A percentile compares a stretch with the other conserved stretches of the same genome.
These are phyloP conservation scores for Gymnobelideus leadbeateri DNA, from an alignment of 2,113 vertebrate genomes.

Conservation along the genomic window DNA sequence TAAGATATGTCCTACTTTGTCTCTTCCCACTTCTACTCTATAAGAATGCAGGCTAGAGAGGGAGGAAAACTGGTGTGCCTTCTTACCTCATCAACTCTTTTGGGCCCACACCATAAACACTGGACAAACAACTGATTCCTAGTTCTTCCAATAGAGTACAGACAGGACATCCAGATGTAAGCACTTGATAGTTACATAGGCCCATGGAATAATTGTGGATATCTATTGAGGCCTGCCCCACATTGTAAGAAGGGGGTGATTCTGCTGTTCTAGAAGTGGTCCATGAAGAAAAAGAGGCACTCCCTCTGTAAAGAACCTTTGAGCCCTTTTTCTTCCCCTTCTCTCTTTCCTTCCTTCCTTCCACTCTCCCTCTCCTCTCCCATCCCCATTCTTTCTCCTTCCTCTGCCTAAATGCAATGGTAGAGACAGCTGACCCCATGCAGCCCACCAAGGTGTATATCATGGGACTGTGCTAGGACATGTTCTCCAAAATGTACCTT, in stretches of 20 bases:
- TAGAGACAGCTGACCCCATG: too few species aligned
- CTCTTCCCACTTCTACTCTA: neutral
- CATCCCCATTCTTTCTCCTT: too few species aligned
- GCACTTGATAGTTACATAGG: neutral
- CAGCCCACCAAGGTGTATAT: too few species aligned
- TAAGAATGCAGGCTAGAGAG: neutral
- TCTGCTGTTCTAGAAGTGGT: neutral
- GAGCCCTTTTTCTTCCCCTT: neutral
- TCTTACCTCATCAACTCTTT: neutral
- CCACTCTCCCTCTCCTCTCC: too few species aligned
- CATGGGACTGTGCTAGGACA: too few species aligned
- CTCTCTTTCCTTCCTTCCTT: too few species aligned
- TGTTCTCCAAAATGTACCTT: too few species aligned
- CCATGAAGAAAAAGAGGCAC: neutral
- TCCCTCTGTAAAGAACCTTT: neutral
- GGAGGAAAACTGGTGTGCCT: neutral
- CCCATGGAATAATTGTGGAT: neutral
- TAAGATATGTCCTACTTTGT: neutral
- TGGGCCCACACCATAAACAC: neutral
- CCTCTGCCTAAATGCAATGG: too few species aligned
- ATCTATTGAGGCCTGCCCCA: neutral
- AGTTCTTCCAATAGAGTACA: neutral
- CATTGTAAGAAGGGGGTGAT: neutral
- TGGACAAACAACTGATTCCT: neutral
- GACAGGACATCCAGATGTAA: neutral